phyloP scores from a whole-genome alignment of 2,888 invertebrate genomes.

The Euproctis similis region DNA sequence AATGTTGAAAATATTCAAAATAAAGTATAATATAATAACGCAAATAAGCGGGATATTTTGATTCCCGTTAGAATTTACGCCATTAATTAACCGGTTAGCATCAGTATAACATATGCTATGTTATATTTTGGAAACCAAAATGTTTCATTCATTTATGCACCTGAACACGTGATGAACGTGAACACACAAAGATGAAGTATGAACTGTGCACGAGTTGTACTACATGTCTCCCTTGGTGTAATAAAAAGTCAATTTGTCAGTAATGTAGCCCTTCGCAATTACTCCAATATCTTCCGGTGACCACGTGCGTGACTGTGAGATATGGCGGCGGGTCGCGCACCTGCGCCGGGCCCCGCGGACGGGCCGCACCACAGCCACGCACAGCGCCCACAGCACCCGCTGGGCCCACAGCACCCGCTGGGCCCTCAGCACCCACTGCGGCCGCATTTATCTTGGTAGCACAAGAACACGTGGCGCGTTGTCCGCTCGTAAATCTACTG shows the following conservation, averaged over 20 bases:
- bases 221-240: too few relatives aligned
- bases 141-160: too few relatives aligned
- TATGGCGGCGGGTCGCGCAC: conserved; percentile 30
- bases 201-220: too few relatives aligned
- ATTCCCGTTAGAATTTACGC: too few relatives aligned
- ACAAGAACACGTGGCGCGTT: conserved; percentile 20
- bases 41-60: too few relatives aligned
- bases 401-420: conserved; percentile 14
- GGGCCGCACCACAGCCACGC: conserved; percentile 9
- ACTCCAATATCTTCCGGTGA: conserved; percentile 11
- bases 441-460: conserved; percentile 38
- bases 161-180: too few relatives aligned
- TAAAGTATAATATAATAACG: too few relatives aligned
- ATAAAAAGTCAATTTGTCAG: conserved; percentile 9
- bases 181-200: too few relatives aligned
- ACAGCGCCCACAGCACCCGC: conserved; percentile 1
- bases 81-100: too few relatives aligned
- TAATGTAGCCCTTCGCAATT: conserved; percentile 14
- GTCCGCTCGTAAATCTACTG: conserved; percentile 13
- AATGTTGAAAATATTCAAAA: too few relatives aligned
- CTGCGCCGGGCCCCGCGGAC: conserved; percentile 26
- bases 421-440: conserved; percentile 11
- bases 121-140: too few relatives aligned
- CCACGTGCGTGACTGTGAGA: conserved; percentile 22
- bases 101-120: too few relatives aligned